Percentiles rank a stretch among this genome's conserved stretches.
Conservation (phyloP, 1,140 invertebrate species). For the Drosophila busckii region DNA sequence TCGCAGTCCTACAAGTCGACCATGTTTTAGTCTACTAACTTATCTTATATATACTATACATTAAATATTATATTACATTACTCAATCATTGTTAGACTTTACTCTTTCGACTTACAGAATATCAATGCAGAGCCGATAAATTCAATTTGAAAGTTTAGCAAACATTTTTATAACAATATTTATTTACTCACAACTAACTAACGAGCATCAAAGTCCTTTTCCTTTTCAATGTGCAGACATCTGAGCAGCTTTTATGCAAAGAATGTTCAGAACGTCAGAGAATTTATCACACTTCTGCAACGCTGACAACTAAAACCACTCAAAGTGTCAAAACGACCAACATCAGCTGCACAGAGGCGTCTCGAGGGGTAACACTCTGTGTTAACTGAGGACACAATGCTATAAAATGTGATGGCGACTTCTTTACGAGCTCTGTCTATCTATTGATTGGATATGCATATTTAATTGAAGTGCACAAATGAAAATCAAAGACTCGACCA, state of each 20-base stretch:
- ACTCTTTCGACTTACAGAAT: no score
- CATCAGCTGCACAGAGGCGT: slow-evolving; percentile 2
- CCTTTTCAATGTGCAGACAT: not conserved
- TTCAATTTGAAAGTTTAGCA: no score
- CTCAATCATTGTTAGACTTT: no score
- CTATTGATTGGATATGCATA: slow-evolving; percentile 57
- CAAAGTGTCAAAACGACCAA: slow-evolving; percentile 55
- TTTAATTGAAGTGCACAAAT: slow-evolving; percentile 46
- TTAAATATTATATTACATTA: no score
- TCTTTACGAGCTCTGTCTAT: slow-evolving; percentile 12
- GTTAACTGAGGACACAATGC: slow-evolving; percentile 2
- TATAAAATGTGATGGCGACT: slow-evolving; percentile 3
- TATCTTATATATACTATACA: no score
- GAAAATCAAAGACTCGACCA: slow-evolving; percentile 42
- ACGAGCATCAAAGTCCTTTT: not conserved
- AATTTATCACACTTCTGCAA: slow-evolving; percentile 17
- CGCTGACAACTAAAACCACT: slow-evolving; percentile 58
- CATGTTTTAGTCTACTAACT: no score
- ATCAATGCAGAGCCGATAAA: no score
- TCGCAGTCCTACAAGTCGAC: no score
- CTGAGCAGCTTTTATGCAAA: slow-evolving; percentile 36
- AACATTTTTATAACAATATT: no score
- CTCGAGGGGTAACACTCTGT: no score
- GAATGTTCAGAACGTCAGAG: slow-evolving; percentile 42
- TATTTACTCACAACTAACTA: slow-evolving; percentile 15